A percentile compares a stretch with the other conserved stretches of the same genome.
phyloP scores from a whole-genome alignment of 2,797 vertebrate genomes.

The Peromyscus eremicus region DNA sequence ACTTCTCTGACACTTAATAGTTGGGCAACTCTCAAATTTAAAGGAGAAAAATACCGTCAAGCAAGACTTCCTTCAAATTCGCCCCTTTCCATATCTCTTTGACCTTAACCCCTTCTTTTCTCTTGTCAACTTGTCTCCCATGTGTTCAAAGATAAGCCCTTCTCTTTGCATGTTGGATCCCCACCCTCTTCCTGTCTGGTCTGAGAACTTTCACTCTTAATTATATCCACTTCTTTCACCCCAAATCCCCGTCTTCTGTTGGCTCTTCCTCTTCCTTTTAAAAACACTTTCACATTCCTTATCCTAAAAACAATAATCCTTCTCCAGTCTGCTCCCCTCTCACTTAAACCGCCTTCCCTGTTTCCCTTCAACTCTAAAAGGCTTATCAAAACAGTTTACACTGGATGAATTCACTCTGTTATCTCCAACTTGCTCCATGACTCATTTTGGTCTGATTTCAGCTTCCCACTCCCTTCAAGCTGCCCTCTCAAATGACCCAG shows the following conservation, averaged over 20 bases:
- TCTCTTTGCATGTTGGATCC: not conserved
- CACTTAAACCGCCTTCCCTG: not conserved
- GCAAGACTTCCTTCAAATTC: not conserved
- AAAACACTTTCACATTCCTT: slow-evolving; percentile 65
- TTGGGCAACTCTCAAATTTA: not conserved
- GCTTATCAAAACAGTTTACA: slow-evolving; percentile 58
- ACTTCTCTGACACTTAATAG: not conserved
- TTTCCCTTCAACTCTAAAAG: slow-evolving; percentile 43
- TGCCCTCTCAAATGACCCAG: not conserved
- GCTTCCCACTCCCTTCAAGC: not conserved
- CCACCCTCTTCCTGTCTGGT: slow-evolving; percentile 67
- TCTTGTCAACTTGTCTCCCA: not conserved
- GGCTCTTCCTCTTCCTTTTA: slow-evolving; percentile 58
- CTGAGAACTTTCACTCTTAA: slow-evolving; percentile 42
- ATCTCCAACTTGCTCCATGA: not conserved
- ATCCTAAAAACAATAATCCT: slow-evolving; percentile 59
- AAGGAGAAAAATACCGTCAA: slow-evolving; percentile 35
- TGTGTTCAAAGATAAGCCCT: not conserved
- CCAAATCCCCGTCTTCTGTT: not conserved
- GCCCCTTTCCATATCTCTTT: not conserved
- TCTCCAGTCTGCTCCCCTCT: slow-evolving; percentile 1
- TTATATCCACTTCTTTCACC: slow-evolving; percentile 21
- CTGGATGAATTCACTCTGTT: slow-evolving; percentile 33
- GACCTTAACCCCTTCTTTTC: not conserved
- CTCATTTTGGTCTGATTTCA: slow-evolving; percentile 48